phyloP scores from a whole-genome alignment of 2,888 invertebrate species.

The Caenorhabditis wallacei region DNA sequence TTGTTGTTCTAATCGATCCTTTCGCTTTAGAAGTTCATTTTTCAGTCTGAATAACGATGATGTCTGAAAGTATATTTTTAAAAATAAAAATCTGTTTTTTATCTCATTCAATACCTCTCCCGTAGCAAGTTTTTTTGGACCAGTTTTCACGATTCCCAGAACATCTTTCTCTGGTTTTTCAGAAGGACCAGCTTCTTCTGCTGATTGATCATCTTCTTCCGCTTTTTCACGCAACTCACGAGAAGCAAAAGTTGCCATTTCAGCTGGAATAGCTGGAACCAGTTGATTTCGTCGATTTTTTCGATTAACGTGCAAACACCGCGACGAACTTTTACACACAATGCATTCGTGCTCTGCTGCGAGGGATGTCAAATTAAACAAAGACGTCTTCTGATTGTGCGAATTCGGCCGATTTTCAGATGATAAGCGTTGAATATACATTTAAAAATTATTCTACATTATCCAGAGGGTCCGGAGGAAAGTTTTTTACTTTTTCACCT shows the following conservation, averaged over 20 bases:
- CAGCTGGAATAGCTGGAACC: neutral
- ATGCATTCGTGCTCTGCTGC: slow-evolving; percentile 40
- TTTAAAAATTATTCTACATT: too few species aligned
- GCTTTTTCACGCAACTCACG: slow-evolving; percentile 47
- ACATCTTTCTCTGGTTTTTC: slow-evolving; percentile 31
- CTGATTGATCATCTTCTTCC: slow-evolving; percentile 39
- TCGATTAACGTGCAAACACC: slow-evolving; percentile 38
- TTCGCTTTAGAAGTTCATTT: slow-evolving; percentile 64
- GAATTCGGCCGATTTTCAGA: neutral
- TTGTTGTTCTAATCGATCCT: slow-evolving; percentile 16
- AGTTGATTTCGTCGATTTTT: neutral
- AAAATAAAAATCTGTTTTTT: neutral
- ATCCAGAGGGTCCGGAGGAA: too few species aligned
- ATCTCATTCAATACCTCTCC: slow-evolving; percentile 49
- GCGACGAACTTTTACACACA: slow-evolving; percentile 38
- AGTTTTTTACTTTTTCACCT: too few species aligned
- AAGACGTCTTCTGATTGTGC: slow-evolving; percentile 7
- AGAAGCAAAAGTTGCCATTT: slow-evolving; percentile 71
- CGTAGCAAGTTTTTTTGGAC: slow-evolving; percentile 61
- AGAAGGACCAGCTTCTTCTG: slow-evolving; percentile 10
- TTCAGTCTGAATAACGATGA: slow-evolving; percentile 67
- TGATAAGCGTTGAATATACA: too few species aligned
- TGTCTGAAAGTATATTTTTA: slow-evolving; percentile 11
- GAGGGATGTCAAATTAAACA: neutral
- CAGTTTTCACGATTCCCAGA: slow-evolving; percentile 46